Evolutionary conservation across 2,797 vertebrate species (phyloP), one percentile per base, ranked within the genome.

Genomic region (Enteromius fasciolatus): DNA sequence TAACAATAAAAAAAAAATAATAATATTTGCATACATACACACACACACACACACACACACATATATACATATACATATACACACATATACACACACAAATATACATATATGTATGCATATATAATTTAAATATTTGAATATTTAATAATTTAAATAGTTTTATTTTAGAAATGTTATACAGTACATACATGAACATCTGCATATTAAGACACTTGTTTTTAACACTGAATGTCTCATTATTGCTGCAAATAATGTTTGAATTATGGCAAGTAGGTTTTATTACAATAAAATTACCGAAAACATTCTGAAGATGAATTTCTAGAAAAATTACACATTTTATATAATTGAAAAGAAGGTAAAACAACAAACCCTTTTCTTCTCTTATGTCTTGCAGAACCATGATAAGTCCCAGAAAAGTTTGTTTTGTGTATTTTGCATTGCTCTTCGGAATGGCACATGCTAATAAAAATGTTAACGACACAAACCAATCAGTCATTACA

Each of bases 401-500:
- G 83, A 79, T 9, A 25, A 85, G 75, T 11, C 86, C n/a, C 25
- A 77, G 31, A 68, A 83, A 41, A 11, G 14, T 44, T 31, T 64
- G 3, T 25, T 36, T 83, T 4, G 9, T 85, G 59, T 76, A 23
- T 73, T 59, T 83, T 8, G 14, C 80, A 72, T 33, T 85, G 72
- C 6, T 80, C 18, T 23, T 73, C 1, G 25, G 52, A 61, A 17
- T 2, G 0, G 0, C 14, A 63, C 14, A 63, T 73, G 28, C 33
- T 41, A 1, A 41, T 4, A 5, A 33, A 33, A 5, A 33, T 33
- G 33, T 33, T 36, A 33, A 4, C 33, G 0, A 0, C 1, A 0
- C 1, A 31, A 11, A 0, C 14, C 0, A 14, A 28, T 0, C 5
- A 5, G 0, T 1, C 0, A n/a, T 0, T 6, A 9, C 1, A 52